A percentile compares a stretch with the other conserved stretches of the same genome.
These are phyloP conservation scores for Budorcas taxicolor DNA, from an alignment of 2,113 vertebrate genomes.

Conservation along the genomic window DNA sequence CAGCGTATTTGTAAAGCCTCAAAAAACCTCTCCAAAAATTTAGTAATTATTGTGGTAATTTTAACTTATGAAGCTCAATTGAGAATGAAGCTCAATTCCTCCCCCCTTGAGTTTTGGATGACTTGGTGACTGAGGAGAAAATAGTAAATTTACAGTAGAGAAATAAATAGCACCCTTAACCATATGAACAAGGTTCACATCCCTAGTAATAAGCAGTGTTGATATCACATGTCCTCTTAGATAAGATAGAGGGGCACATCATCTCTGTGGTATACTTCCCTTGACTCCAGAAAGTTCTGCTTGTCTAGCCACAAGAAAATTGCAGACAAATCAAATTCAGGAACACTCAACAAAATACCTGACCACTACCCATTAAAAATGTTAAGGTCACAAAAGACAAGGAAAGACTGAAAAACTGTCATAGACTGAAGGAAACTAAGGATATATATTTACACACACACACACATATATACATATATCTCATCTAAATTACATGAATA, in stretches of 20 bases:
- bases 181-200: not conserved
- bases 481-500: not conserved
- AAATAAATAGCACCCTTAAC: not conserved
- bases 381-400: not conserved
- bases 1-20: not conserved
- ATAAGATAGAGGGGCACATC: fast-evolving
- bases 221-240: too few relatives aligned
- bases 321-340: not conserved
- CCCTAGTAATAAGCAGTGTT: not conserved
- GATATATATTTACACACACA: not conserved
- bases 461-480: not conserved
- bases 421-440: not conserved
- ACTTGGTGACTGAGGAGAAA: not conserved
- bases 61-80: not conserved
- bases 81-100: not conserved
- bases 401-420: not conserved
- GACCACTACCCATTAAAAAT: not conserved
- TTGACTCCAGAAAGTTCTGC: not conserved
- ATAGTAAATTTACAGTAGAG: not conserved
- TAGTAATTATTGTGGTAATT: not conserved
- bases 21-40: not conserved
- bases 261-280: not conserved
- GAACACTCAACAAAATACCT: not conserved
- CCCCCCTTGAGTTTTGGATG: not conserved
- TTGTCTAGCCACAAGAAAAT: not conserved